A percentile compares a stretch with the other conserved stretches of the same genome.
These are phyloP conservation scores for Heliornis fulica DNA, from an alignment of 2,113 vertebrate species.

Conservation along the genomic window DNA sequence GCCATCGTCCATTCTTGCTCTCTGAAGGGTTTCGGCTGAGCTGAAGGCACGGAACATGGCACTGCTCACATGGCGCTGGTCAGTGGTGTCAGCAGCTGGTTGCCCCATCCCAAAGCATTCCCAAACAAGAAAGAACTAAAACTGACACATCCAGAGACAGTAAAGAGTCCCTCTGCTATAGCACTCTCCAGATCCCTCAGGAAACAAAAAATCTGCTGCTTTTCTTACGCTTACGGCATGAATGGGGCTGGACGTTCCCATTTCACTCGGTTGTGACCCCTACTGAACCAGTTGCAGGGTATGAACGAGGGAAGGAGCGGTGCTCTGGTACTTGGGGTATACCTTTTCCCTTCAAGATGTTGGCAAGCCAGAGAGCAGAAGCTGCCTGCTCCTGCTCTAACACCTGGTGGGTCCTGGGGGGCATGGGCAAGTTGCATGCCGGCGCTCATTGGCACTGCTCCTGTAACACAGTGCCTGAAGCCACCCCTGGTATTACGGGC, in stretches of 20 bases:
- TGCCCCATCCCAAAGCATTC: neutral
- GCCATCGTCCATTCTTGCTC: neutral
- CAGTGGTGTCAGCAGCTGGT: neutral
- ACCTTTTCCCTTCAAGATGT: neutral
- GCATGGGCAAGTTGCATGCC: neutral
- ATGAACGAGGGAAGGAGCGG: neutral
- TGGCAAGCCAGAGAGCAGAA: neutral
- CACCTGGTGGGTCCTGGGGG: neutral
- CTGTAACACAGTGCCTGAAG: neutral
- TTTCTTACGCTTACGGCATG: neutral
- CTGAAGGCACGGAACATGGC: neutral
- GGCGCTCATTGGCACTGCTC: neutral
- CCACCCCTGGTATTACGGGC: neutral
- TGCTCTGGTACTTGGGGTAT: neutral
- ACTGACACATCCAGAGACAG: neutral
- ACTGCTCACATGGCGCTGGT: neutral
- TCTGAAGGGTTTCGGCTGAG: neutral
- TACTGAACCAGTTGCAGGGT: neutral
- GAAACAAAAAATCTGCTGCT: neutral
- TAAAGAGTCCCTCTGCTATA: neutral
- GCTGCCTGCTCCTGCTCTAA: neutral
- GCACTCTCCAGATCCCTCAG: neutral
- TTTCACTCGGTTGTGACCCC: neutral
- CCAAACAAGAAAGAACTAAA: neutral
- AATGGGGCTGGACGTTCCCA: neutral